Evolutionary conservation across 2,113 vertebrate species (phyloP), one percentile per base, ranked within the genome.

Genomic region (Osmerus eperlanus): DNA sequence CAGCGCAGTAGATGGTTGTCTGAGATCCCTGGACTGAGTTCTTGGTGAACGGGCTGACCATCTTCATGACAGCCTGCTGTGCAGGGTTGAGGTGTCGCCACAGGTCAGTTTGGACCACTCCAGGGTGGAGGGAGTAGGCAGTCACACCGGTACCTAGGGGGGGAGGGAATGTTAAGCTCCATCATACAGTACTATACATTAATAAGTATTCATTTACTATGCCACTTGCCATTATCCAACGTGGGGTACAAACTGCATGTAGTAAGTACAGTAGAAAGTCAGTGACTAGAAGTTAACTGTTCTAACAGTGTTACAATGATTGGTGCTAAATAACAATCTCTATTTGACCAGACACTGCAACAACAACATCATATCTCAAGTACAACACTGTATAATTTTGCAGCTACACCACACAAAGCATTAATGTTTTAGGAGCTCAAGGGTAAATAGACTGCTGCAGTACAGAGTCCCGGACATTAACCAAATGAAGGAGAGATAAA

Each of bases 1-100:
- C 91, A 0, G 91, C 88, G 5, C 93, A 94, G 89, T 92, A 92
- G 67, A 93, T 92, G 56, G 80, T 83, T 0, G 93, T 93, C 84
- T 92, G 92, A 9, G 93, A 92, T 51, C 92, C 92, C 71, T 94
- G 87, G 15, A 65, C 64, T 0, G 91, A 78, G 71, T 71, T 84
- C 71, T 94, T 94, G 28, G 89, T 91, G 73, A 93, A 91, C 0
- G 89, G 89, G 2, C 75, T 84, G 69, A 74, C 54, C 0, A 91
- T 7, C 77, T 80, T 91, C 75, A 91, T 83, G 15, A 64, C 3
- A 19, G 85, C 62, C 73, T 84, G 83, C 28, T 89, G 73, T 2
- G 70, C 51, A 8, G 71, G 58, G 18, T 8, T 87, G 61, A 93
- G 74, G 32, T 94, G 87, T 9, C 92, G 83, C 85, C 88, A 88